phyloP scores from a whole-genome alignment of 2,113 vertebrate genomes.

The Sinocyclocheilus anophthalmus region DNA sequence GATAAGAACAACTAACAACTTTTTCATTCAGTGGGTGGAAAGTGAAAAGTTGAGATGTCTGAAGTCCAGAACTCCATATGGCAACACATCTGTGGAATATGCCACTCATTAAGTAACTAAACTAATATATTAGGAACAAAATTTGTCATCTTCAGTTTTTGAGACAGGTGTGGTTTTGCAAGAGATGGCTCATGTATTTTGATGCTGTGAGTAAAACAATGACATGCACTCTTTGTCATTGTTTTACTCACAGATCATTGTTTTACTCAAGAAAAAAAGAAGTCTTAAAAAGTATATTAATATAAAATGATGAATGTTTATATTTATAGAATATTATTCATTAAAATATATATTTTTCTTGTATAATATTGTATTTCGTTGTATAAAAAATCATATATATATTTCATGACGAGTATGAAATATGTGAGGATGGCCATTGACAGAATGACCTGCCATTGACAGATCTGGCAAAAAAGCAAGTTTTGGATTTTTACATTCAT shows the following conservation, averaged over 20 bases:
- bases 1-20: background rate
- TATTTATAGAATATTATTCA: no score
- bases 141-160: background rate
- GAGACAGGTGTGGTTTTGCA: background rate
- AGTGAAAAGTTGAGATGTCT: background rate
- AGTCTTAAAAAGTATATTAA: no score
- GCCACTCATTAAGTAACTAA: background rate
- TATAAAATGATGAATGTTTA: no score
- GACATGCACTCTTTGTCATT: background rate
- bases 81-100: background rate
- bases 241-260: no score
- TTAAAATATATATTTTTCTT: no score
- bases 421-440: background rate
- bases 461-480: no score
- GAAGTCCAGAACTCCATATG: background rate
- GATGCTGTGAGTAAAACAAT: background rate
- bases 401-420: no score
- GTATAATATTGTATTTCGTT: no score
- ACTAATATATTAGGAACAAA: background rate
- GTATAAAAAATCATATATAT: no score
- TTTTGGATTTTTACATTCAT: background rate
- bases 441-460: background rate
- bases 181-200: background rate
- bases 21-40: conserved; percentile 19
- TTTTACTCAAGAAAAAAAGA: no score